A percentile compares a stretch with the other conserved stretches of the same genome.
Evolutionary conservation across 2,888 invertebrate genomes (phyloP).

Genomic region (Bibio marci): DNA sequence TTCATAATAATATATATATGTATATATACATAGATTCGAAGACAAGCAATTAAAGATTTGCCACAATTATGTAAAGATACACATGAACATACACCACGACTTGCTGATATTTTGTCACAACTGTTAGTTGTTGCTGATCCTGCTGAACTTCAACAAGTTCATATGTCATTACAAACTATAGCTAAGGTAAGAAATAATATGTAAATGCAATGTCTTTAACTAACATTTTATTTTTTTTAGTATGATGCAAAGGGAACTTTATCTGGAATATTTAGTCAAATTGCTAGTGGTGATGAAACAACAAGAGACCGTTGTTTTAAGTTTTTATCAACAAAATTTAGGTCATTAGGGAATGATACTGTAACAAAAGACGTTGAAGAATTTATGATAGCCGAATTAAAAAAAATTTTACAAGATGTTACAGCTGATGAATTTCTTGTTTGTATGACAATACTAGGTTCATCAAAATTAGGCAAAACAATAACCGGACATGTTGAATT

Average conservation of each 20-base stretch:
- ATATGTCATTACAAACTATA: conserved; percentile 56
- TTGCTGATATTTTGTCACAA: conserved; percentile 85
- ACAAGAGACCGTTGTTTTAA: conserved; percentile 76
- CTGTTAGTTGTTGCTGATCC: conserved; percentile 74
- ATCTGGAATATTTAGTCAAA: conserved; percentile 50
- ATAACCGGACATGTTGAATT: conserved; percentile 74
- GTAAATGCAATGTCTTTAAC: not conserved
- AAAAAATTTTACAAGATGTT: conserved; percentile 74
- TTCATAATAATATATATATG: too few species aligned
- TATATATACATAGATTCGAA: conserved; percentile 78
- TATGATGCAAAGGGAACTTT: conserved; percentile 36
- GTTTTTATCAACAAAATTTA: conserved; percentile 70
- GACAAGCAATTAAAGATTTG: conserved; percentile 85
- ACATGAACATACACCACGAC: conserved; percentile 65
- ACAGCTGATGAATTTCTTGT: conserved; percentile 83
- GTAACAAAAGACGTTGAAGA: conserved; percentile 76
- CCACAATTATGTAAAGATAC: conserved; percentile 74
- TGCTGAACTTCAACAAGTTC: conserved; percentile 68
- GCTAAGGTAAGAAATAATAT: conserved; percentile 20
- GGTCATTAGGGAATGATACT: conserved; percentile 56
- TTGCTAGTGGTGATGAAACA: conserved; percentile 49
- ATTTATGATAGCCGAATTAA: conserved; percentile 63
- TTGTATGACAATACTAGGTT: conserved; percentile 70
- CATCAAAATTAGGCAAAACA: conserved; percentile 65
- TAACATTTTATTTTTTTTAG: conserved; percentile 8